Evolutionary conservation across 2,797 vertebrate species (phyloP).

Genomic region (Bradypodion ventrale): DNA sequence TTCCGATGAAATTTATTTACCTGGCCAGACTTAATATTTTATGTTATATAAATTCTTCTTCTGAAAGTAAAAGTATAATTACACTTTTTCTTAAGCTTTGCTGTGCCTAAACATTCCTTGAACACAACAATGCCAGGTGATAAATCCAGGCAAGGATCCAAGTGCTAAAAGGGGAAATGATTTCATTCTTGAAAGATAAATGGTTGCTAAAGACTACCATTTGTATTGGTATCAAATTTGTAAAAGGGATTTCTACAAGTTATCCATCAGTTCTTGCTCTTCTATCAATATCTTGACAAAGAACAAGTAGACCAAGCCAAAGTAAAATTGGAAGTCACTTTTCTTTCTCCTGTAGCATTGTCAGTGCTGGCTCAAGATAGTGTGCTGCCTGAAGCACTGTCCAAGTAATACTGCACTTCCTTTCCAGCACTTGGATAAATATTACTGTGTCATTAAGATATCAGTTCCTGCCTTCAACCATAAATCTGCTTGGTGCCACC

Average conservation of each 20-base stretch:
- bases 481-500: too few relatives aligned
- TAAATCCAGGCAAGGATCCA: neutral
- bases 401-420: too few relatives aligned
- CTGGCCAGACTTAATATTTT: too few relatives aligned
- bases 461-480: too few relatives aligned
- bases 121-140: neutral
- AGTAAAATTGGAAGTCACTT: neutral
- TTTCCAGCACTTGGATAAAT: too few relatives aligned
- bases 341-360: too few relatives aligned
- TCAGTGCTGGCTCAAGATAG: too few relatives aligned
- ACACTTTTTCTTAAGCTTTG: neutral
- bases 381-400: too few relatives aligned
- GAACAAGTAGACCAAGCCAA: neutral
- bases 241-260: neutral
- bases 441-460: too few relatives aligned
- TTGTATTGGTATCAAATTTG: neutral
- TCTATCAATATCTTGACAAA: neutral
- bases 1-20: too few relatives aligned
- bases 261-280: neutral
- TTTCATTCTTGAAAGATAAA: constrained; percentile 24
- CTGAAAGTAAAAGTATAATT: too few relatives aligned
- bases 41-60: too few relatives aligned
- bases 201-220: neutral
- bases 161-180: constrained; percentile 1
- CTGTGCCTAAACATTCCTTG: accelerated